Base-by-base conservation (phyloP, 2,797 vertebrate species). In the Cheirogaleus major region DNA sequence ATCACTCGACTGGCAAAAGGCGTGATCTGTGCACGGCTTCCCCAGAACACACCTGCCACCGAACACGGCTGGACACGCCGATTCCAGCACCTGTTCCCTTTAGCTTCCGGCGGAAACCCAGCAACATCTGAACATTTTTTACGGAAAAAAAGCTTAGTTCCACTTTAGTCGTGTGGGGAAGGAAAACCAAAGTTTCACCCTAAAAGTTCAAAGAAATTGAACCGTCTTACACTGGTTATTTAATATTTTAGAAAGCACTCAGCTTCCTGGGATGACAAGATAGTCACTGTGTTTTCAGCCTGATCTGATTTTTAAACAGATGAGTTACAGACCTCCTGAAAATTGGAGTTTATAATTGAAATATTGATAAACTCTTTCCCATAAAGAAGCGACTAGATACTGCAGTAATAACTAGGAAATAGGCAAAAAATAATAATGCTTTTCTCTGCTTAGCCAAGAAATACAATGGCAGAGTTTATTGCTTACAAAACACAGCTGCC, bases 401-500 rank as follows among this genome's bases (percentile, higher is more conserved):
- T 94, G 94, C 96, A 94, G 97, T 94, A 96, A 96, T 98, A 98
- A 98, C 96, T 96, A 97, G 97, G 96, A 98, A 98, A 95, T 41
- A 73, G 96, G 70, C 85, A 32, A 89, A 97, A 94, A 96, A 97
- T 96, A 98, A 97, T 93, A 97, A 93, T 97, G 98, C 97, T 98
- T 98, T 98, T 97, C 98, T 97, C 99, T 98, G 99, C 99, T 99
- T 99, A 98, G 98, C 99, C 99, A 99, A 99, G 99, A 99, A 99
- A 99, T 99, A 99, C 99, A 99, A 99, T 98, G 98, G 98, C 98
- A 98, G 95, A 97, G 97, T 98, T 98, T 98, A 98, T 98, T 97
- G 98, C 98, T 98, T 98, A 98, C 98, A 99, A 99, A 99, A 99
- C 98, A 98, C 98, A 98, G 98, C 98, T 98, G 98, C 98, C 98